Evolutionary conservation across 2,797 vertebrate species (phyloP).

Genomic region (Lacerta agilis): DNA sequence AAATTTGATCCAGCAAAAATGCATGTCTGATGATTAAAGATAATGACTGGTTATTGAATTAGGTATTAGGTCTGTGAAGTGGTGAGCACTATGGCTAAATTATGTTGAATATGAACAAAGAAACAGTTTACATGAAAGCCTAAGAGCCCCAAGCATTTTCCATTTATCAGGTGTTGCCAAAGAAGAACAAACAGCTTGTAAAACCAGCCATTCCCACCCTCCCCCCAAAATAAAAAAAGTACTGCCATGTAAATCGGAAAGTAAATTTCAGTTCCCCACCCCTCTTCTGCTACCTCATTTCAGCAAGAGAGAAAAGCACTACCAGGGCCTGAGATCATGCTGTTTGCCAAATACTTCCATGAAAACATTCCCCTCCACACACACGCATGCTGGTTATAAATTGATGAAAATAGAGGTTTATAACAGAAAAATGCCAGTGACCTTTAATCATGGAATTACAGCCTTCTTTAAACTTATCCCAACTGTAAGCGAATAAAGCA

Average conservation of each 20-base stretch:
- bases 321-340: constrained; percentile 21
- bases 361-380: constrained; percentile 50
- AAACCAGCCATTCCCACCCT: constrained; percentile 43
- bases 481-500: constrained; percentile 54
- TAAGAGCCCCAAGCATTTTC: constrained; percentile 63
- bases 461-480: constrained; percentile 38
- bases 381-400: constrained; percentile 50
- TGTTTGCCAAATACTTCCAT: constrained; percentile 53
- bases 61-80: constrained; percentile 54
- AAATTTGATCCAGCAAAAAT: constrained; percentile 10
- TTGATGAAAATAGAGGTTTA: constrained; percentile 60
- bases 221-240: constrained; percentile 47
- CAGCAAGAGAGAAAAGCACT: constrained; percentile 43
- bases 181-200: constrained; percentile 57
- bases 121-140: constrained; percentile 63
- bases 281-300: constrained; percentile 6
- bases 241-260: background rate
- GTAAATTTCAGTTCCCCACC: background rate
- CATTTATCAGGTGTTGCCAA: constrained; percentile 60
- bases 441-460: constrained; percentile 54
- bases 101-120: constrained; percentile 56
- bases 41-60: constrained; percentile 52
- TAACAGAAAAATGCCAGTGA: constrained; percentile 56
- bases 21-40: constrained; percentile 4
- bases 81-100: constrained; percentile 46